phyloP scores from a whole-genome alignment of 2,113 vertebrate genomes.

The Thamnaconus septentrionalis region DNA sequence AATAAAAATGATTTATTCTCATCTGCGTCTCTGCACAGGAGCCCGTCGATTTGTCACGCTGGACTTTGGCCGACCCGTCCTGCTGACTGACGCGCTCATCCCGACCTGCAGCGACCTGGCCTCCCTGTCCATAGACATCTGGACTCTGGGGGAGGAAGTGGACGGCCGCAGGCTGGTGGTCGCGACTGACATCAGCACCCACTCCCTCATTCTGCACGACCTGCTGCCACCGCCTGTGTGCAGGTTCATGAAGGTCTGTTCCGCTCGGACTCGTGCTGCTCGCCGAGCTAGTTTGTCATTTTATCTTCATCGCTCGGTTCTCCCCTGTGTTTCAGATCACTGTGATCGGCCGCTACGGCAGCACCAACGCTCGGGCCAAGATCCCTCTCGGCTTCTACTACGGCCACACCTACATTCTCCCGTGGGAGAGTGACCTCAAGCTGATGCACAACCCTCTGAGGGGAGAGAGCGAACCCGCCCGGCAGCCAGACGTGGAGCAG shows the following conservation, averaged over 20 bases:
- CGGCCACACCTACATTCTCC: conserved; percentile 96
- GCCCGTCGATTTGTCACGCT: conserved; percentile 96
- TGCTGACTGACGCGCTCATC: conserved; percentile 94
- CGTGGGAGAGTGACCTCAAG: conserved; percentile 96
- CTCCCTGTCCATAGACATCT: conserved; percentile 97
- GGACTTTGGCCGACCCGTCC: conserved; percentile 93
- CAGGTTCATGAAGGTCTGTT: conserved; percentile 96
- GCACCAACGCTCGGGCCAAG: conserved; percentile 97
- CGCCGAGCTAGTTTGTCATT: neutral
- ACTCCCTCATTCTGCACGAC: conserved; percentile 96
- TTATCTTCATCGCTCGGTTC: neutral
- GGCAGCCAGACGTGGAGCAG: conserved; percentile 93
- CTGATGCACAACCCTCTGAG: conserved; percentile 94
- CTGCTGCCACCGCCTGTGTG: conserved; percentile 95
- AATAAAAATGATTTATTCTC: neutral
- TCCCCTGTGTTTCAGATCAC: conserved; percentile 82
- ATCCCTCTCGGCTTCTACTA: conserved; percentile 98
- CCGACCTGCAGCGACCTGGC: conserved; percentile 95
- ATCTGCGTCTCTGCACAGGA: conserved; percentile 69
- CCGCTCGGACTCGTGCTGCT: neutral
- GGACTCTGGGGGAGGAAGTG: conserved; percentile 97
- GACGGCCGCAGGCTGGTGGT: conserved; percentile 95
- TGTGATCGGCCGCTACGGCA: conserved; percentile 96
- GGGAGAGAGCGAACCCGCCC: conserved; percentile 87
- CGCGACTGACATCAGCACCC: conserved; percentile 97